A percentile compares a stretch with the other conserved stretches of the same genome.
Conservation (phyloP, 1,140 invertebrate species). For the Drosophila pruinosa region DNA sequence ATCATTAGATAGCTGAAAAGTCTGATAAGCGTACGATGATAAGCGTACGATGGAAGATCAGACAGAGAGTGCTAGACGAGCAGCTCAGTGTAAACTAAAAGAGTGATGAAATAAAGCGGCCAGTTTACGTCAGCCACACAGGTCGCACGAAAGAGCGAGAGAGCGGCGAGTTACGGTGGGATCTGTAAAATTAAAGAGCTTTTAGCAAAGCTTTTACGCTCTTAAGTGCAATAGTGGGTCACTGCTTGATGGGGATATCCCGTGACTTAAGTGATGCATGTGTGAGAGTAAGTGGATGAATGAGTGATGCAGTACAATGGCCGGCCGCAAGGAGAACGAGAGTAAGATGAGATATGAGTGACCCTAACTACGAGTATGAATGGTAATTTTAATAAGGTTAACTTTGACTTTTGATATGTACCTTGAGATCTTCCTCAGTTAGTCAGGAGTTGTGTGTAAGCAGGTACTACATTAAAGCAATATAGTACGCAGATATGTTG, state of each 20-base stretch:
- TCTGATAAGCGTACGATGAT: conserved; percentile 11
- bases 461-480: conserved; percentile 64
- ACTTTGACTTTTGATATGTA: conserved; percentile 67
- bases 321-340: not conserved
- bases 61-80: not conserved
- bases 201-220: conserved; percentile 9
- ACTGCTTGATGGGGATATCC: conserved; percentile 4
- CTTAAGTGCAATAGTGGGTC: not conserved
- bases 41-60: too few relatives aligned
- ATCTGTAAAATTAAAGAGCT: not conserved
- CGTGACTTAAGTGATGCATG: conserved; percentile 3
- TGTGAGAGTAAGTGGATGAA: not conserved
- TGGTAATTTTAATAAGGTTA: conserved; percentile 40
- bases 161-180: not conserved
- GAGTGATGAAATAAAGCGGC: conserved; percentile 26
- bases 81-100: not conserved
- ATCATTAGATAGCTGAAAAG: conserved; percentile 26
- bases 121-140: conserved; percentile 22
- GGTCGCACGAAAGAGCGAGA: not conserved
- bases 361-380: conserved; percentile 40
- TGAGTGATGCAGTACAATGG: not conserved
- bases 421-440: conserved; percentile 81
- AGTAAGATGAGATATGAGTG: not conserved
- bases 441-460: conserved; percentile 77
- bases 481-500: conserved; percentile 33